phyloP scores from a whole-genome alignment of 2,888 invertebrate species.

The Timema cristinae region DNA sequence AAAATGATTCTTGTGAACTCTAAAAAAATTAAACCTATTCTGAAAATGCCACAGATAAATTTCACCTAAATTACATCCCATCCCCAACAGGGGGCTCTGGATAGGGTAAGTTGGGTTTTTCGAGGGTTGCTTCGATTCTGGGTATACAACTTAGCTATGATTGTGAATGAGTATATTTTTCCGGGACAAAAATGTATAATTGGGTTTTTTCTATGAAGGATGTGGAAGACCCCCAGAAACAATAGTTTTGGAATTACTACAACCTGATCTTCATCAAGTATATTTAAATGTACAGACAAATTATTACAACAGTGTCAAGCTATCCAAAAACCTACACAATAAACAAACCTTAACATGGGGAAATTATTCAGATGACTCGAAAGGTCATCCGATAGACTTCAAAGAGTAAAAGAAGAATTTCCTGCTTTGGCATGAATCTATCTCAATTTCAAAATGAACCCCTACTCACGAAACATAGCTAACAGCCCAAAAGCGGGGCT shows the following conservation, averaged over 20 bases:
- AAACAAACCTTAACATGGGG: constrained; percentile 31
- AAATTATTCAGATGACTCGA: constrained; percentile 29
- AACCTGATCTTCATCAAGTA: neutral
- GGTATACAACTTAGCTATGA: constrained; percentile 29
- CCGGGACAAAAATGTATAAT: constrained; percentile 33
- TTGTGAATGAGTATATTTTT: constrained; percentile 30
- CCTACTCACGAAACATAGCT: no score
- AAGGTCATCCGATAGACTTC: neutral
- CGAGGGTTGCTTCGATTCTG: constrained; percentile 32
- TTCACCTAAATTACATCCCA: constrained; percentile 31
- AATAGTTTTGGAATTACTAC: constrained; percentile 21
- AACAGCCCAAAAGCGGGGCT: no score
- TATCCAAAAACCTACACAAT: constrained; percentile 26
- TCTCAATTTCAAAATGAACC: no score
- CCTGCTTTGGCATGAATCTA: no score
- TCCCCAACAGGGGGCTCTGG: constrained; percentile 31
- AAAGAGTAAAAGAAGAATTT: neutral
- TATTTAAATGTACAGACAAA: constrained; percentile 16
- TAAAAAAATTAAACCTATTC: constrained; percentile 1
- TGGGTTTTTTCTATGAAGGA: constrained; percentile 31
- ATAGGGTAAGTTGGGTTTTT: no score
- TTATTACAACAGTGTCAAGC: constrained; percentile 29
- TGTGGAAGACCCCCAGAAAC: constrained; percentile 29
- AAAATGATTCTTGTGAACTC: neutral
- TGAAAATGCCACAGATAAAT: constrained; percentile 29